These are phyloP conservation scores for Conistra vaccinii DNA, from an alignment of 2,888 invertebrate species.

Conservation along the genomic window DNA sequence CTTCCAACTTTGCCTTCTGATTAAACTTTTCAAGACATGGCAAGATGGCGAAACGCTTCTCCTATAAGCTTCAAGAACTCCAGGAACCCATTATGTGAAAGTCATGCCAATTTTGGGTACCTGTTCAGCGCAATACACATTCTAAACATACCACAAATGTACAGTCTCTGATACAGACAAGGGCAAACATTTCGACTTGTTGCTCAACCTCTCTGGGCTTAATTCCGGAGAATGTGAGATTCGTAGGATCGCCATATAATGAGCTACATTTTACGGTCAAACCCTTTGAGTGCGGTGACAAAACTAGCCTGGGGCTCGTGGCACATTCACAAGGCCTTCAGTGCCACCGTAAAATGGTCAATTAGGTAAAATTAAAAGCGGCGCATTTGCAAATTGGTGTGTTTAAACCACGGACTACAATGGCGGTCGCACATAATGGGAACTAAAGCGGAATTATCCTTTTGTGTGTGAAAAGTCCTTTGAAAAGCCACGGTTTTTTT, in stretches of 20 bases:
- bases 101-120: not conserved
- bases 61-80: too few relatives aligned
- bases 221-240: slow-evolving; percentile 54
- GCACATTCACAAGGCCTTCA: slow-evolving; percentile 54
- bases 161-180: slow-evolving; percentile 30
- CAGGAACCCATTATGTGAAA: not conserved
- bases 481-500: slow-evolving; percentile 70
- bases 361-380: slow-evolving; percentile 71
- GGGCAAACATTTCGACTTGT: slow-evolving; percentile 53
- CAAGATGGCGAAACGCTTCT: not conserved
- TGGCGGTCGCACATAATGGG: slow-evolving; percentile 73
- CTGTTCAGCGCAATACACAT: not conserved
- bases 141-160: slow-evolving; percentile 27
- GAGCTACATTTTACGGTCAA: slow-evolving; percentile 58
- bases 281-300: slow-evolving; percentile 64
- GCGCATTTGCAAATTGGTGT: slow-evolving; percentile 74
- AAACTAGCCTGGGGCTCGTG: slow-evolving; percentile 40
- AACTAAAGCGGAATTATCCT: slow-evolving; percentile 83
- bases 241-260: slow-evolving; percentile 48
- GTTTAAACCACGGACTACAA: slow-evolving; percentile 76
- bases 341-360: slow-evolving; percentile 61
- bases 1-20: not conserved
- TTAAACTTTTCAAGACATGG: not conserved
- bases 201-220: slow-evolving; percentile 55
- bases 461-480: slow-evolving; percentile 83